A percentile compares a stretch with the other conserved stretches of the same genome.
These are phyloP conservation scores for Drosophila koepferae DNA, from an alignment of 2,888 invertebrate species.

Conservation along the genomic window DNA sequence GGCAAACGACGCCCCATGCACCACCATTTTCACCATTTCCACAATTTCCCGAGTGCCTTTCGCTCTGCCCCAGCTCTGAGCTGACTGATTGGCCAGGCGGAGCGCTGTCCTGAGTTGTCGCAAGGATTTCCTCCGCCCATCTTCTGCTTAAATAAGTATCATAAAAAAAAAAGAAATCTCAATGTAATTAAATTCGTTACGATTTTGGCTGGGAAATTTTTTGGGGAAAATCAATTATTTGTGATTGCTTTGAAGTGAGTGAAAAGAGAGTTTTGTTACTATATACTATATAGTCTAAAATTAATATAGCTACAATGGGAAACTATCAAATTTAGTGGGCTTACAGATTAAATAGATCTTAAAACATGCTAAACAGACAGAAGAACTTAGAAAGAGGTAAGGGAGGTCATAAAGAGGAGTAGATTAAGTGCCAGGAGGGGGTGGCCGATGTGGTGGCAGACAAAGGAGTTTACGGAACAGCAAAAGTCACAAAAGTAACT, in stretches of 20 bases:
- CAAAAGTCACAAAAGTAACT: too few species aligned
- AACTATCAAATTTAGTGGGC: too few species aligned
- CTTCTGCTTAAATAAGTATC: slow-evolving; percentile 17
- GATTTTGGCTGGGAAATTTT: background rate
- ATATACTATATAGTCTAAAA: too few species aligned
- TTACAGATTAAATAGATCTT: too few species aligned
- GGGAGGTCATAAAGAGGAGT: too few species aligned
- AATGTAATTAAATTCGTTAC: slow-evolving; percentile 33
- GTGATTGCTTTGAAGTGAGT: background rate
- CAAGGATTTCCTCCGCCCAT: slow-evolving; percentile 38
- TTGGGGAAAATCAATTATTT: background rate
- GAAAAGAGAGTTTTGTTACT: background rate
- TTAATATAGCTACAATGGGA: too few species aligned
- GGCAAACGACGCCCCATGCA: slow-evolving; percentile 29
- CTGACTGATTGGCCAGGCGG: slow-evolving; percentile 70
- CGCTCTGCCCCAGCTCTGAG: slow-evolving; percentile 10
- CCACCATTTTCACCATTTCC: slow-evolving; percentile 7
- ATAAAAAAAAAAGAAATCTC: slow-evolving; percentile 73
- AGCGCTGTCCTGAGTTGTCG: slow-evolving; percentile 37
- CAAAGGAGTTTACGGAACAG: too few species aligned
- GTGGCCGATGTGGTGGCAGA: too few species aligned
- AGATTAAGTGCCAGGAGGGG: too few species aligned
- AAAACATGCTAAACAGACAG: too few species aligned
- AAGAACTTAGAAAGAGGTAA: too few species aligned
- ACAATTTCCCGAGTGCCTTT: slow-evolving; percentile 14